A percentile compares a stretch with the other conserved stretches of the same genome.
Conservation (phyloP, 2,888 invertebrate species). For the Mimumesa dahlbomi region DNA sequence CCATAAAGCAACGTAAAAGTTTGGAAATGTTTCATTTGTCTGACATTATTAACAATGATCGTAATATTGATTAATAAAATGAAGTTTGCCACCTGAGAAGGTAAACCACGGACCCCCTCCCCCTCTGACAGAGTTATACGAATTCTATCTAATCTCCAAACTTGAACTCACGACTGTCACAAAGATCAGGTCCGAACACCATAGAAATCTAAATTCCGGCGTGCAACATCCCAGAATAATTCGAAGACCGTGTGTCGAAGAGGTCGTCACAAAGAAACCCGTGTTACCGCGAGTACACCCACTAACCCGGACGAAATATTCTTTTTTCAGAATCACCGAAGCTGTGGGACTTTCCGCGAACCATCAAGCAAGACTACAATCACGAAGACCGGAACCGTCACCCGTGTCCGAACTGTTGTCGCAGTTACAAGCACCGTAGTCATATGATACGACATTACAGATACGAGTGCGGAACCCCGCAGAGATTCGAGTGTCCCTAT, state of each 20-base stretch:
- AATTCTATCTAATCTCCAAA: no score
- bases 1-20: neutral
- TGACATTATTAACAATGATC: neutral
- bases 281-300: neutral
- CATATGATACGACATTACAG: constrained; percentile 83
- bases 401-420: constrained; percentile 82
- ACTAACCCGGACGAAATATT: constrained; percentile 43
- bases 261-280: neutral
- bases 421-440: constrained; percentile 84
- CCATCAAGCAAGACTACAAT: constrained; percentile 3
- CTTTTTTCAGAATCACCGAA: constrained; percentile 49
- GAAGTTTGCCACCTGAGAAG: no score
- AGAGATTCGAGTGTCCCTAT: constrained; percentile 78
- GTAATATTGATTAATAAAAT: no score
- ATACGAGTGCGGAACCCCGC: constrained; percentile 78
- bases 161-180: no score
- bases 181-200: no score
- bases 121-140: no score
- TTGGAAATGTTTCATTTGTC: neutral
- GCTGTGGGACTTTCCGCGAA: neutral
- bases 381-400: constrained; percentile 63
- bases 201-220: no score
- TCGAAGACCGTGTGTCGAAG: neutral
- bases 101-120: no score
- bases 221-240: neutral